Base-by-base conservation (phyloP, 1,140 invertebrate species). In the Himalopsyche phryganea region DNA sequence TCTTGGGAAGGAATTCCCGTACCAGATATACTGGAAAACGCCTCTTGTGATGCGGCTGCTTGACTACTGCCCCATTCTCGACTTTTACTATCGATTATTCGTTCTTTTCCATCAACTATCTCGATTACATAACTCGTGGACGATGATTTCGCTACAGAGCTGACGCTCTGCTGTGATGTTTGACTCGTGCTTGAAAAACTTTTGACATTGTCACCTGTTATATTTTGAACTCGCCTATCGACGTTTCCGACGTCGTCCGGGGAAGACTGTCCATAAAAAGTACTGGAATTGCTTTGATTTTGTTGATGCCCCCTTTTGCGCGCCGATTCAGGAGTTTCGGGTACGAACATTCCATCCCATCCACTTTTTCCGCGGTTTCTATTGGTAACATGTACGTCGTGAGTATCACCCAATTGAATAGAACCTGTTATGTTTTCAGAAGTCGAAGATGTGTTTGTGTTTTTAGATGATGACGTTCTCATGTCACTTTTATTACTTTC, bases 61-160 rank as follows among this genome's bases (percentile, higher is more conserved):
- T 79, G 65, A 4, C 74, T 69, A 65, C 77, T 72, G 18, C 76
- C 80, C 67, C 77, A 77, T 67, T 83, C 80, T 53, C 80, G 73
- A 20, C 75, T 76, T 41, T 78, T 75, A 56, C 72, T 74, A 44
- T 82, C 81, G 28, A 83, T 69, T 32, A 82, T 76, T n/a, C 77
- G 68, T 68, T 82, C 80, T 68, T 82, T 82, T n/a, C 81, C 81
- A 63, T 83, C 80, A 19, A 83, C 76, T 50, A 82, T 79, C 70
- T 81, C 79, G 42, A 81, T 73, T 7, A 81, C 79, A 55, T 82
- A 80, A 40, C 77, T 81, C 13, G 74, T 77, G 2, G 80, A 80
- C 13, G 80, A 78, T 14, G 77, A 81, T 68, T 82, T 81, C 50
- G 72, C 71, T 1, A 76, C 68, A 55, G 61, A 74, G 50, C 71